Evolutionary conservation across 2,113 vertebrate species (phyloP).

Genomic region (Larimichthys crocea): DNA sequence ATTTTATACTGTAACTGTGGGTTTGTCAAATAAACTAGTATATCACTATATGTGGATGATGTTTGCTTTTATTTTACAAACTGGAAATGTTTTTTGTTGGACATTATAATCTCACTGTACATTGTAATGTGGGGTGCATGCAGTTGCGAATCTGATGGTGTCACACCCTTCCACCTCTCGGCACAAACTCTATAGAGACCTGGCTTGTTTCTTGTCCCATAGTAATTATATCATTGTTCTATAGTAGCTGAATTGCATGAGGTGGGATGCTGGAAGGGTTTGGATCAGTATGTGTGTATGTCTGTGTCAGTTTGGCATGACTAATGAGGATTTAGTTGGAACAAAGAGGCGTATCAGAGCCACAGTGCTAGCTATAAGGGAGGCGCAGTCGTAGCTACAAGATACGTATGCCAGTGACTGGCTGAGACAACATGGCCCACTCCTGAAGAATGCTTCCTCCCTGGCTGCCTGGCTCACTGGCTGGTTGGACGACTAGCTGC

Average conservation of each 20-base stretch:
- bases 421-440: conserved; percentile 22
- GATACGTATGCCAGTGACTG: conserved; percentile 31
- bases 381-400: conserved; percentile 33
- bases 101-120: background rate
- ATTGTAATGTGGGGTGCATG: background rate
- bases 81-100: background rate
- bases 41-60: conserved; percentile 11
- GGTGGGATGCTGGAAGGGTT: conserved; percentile 22
- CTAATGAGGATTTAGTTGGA: conserved; percentile 60
- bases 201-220: conserved; percentile 28
- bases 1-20: background rate
- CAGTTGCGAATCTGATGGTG: background rate
- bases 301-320: conserved; percentile 58
- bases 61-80: conserved; percentile 13
- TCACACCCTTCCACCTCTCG: background rate
- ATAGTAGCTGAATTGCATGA: conserved; percentile 40
- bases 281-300: conserved; percentile 23
- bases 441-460: conserved; percentile 54
- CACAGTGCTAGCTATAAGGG: conserved; percentile 29
- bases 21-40: background rate
- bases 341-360: conserved; percentile 60
- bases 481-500: conserved; percentile 39
- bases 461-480: conserved; percentile 48
- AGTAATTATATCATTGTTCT: conserved; percentile 53
- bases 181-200: conserved; percentile 2